These are phyloP conservation scores for Eledona agricola DNA, from an alignment of 2,888 invertebrate species.

Conservation along the genomic window DNA sequence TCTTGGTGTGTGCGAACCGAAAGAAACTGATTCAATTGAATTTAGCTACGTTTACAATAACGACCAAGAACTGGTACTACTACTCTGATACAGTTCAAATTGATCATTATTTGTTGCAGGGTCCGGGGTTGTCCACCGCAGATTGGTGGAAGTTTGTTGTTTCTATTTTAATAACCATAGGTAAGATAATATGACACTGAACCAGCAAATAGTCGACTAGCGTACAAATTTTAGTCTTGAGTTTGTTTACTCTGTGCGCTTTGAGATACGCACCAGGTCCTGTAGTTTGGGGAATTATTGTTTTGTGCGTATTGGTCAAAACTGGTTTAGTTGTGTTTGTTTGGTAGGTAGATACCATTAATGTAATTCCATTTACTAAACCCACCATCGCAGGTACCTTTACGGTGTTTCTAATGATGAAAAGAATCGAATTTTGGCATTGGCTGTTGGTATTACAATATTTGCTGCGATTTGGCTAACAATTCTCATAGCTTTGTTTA, in stretches of 20 bases:
- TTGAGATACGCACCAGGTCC: background rate
- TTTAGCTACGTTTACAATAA: no score
- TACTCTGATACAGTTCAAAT: background rate
- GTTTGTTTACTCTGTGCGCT: background rate
- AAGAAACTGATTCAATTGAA: no score
- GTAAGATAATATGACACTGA: conserved; percentile 32
- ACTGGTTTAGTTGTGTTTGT: no score
- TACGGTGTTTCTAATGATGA: no score
- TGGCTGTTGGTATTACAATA: conserved; percentile 15
- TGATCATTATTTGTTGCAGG: no score
- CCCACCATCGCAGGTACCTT: no score
- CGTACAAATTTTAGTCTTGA: conserved; percentile 7
- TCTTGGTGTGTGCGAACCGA: no score
- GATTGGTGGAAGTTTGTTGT: conserved; percentile 42
- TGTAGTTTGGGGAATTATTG: conserved; percentile 4
- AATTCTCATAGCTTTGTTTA: conserved; percentile 62
- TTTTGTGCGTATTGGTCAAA: no score
- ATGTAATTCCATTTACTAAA: no score
- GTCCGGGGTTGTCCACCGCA: no score
- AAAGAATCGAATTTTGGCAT: background rate
- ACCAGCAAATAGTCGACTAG: conserved; percentile 1
- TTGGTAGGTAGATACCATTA: no score
- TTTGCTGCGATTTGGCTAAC: conserved; percentile 34
- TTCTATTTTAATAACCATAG: conserved; percentile 41
- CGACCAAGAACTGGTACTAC: no score